Base-by-base conservation (phyloP, 2,888 invertebrate species). In the Harmothoe impar region DNA sequence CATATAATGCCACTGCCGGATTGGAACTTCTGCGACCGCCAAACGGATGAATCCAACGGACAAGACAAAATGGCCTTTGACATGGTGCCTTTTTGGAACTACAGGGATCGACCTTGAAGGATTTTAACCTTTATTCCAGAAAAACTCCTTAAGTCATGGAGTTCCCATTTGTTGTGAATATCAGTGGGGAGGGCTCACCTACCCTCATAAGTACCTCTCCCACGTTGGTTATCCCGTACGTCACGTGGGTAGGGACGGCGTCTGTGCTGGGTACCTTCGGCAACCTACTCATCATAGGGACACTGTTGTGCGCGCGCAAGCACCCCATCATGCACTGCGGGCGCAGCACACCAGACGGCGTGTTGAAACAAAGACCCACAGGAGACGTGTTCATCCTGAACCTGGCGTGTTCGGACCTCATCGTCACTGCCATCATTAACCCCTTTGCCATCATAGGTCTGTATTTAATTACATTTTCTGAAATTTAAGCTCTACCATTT, bases 401-500 rank as follows among this genome's bases (percentile, higher is more conserved):
- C 91, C 89, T 94, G 91, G 94, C 94, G 35, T 86, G 91, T 25
- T 91, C 94, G 3, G 94, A 94, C 78, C 90, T 94, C 20, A 93
- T 92, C 51, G 94, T 94, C 25, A 94, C 94, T 0, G 77, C 91
- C 3, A 23, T 94, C 20, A 93, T 94, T 0, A 93, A 93, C 81
- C 94, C 94, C 0, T 93, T 94, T 91, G 92, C 93, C 81, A 93
- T 94, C 72, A 88, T 94, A 29, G 94, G 94, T 94, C 91, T 92
- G 94, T 92, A 20, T 20, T 81, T 89, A 62, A 77, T 31, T 89
- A 15, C 15, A 88, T 88, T n/a, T 86, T 54, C 54, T n/a, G 25
- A 72, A 62, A 93, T 12, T 93, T 23, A 17, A 56, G 62, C 23
- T 43, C 43, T 43, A 7, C 43, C 10, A 43, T 10, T 43, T 3